phyloP scores from a whole-genome alignment of 2,797 vertebrate species.

The Coilia nasus region DNA sequence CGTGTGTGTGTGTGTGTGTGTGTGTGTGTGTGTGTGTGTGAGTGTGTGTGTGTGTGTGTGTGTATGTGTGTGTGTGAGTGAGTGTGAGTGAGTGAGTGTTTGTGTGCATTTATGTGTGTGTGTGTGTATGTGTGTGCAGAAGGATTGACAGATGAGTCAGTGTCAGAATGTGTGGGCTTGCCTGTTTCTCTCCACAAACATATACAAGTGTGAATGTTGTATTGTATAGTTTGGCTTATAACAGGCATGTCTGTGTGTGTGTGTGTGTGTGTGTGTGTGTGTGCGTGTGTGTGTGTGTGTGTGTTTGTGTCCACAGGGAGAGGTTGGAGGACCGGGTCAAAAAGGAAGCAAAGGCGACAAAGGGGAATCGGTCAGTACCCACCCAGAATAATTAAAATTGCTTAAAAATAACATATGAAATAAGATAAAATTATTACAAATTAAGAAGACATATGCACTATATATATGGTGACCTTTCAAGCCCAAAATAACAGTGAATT shows the following conservation, averaged over 20 bases:
- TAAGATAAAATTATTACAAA: no score
- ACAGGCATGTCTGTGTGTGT: background rate
- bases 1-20: slow-evolving; percentile 21
- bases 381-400: background rate
- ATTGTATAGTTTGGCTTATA: no score
- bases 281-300: slow-evolving; percentile 24
- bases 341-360: slow-evolving; percentile 98
- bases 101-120: background rate
- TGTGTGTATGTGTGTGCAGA: slow-evolving; percentile 21
- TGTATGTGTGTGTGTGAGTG: background rate
- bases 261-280: slow-evolving; percentile 2
- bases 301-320: slow-evolving; percentile 79
- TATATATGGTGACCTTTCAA: no score
- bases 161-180: background rate
- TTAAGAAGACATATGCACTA: no score
- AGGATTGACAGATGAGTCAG: no score
- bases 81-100: background rate
- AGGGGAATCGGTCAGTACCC: slow-evolving; percentile 88
- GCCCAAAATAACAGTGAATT: no score
- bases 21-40: background rate
- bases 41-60: background rate
- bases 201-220: no score
- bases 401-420: background rate
- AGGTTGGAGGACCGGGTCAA: slow-evolving; percentile 92
- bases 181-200: no score